Evolutionary conservation across 2,113 vertebrate species (phyloP).

Genomic region (Cheilinus undulatus): DNA sequence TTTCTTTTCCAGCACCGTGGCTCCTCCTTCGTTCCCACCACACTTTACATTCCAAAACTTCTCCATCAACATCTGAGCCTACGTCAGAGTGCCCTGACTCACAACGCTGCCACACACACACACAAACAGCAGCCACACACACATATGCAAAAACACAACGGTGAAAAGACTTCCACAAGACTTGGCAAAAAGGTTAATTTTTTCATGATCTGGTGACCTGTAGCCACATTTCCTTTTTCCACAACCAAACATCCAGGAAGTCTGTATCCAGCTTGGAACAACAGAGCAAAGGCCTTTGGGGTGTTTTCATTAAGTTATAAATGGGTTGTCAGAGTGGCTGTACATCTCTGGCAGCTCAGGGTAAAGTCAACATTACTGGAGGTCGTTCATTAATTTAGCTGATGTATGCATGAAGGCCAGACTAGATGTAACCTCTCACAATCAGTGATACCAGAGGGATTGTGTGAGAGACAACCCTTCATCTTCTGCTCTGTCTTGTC

Average conservation of each 20-base stretch:
- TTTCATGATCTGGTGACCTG: slow-evolving; percentile 57
- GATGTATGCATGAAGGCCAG: slow-evolving; percentile 46
- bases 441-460: slow-evolving; percentile 36
- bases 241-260: slow-evolving; percentile 64
- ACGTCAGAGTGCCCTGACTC: slow-evolving; percentile 60
- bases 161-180: no score
- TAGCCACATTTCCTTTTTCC: slow-evolving; percentile 60
- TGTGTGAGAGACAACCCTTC: background rate
- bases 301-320: slow-evolving; percentile 70
- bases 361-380: slow-evolving; percentile 79
- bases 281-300: slow-evolving; percentile 50
- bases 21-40: slow-evolving; percentile 70
- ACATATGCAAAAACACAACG: background rate
- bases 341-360: slow-evolving; percentile 66
- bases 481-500: slow-evolving; percentile 17
- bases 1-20: slow-evolving; percentile 52
- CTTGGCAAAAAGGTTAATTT: slow-evolving; percentile 21
- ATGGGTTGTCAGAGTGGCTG: slow-evolving; percentile 69
- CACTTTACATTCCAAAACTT: slow-evolving; percentile 73
- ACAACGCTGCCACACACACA: slow-evolving; percentile 10
- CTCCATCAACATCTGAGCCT: slow-evolving; percentile 55
- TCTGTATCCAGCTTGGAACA: slow-evolving; percentile 41
- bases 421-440: slow-evolving; percentile 37
- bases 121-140: slow-evolving; percentile 22
- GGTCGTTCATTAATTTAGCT: slow-evolving; percentile 74